phyloP scores from a whole-genome alignment of 2,797 vertebrate genomes.

The Uromys caudimaculatus region DNA sequence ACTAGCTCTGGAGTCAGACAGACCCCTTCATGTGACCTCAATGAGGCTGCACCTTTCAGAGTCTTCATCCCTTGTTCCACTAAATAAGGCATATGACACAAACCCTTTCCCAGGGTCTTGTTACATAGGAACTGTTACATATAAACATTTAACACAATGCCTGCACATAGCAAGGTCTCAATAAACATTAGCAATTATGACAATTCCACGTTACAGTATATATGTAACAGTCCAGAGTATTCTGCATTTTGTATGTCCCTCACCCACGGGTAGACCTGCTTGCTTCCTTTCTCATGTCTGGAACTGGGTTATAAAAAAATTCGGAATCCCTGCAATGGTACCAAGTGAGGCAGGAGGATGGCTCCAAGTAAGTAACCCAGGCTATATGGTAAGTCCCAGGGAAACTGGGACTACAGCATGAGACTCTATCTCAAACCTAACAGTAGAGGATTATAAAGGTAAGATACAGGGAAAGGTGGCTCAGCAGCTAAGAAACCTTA shows the following conservation, averaged over 20 bases:
- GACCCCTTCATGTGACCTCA: background rate
- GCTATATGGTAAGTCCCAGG: background rate
- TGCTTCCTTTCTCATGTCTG: background rate
- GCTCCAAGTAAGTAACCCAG: no score
- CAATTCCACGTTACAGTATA: background rate
- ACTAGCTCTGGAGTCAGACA: background rate
- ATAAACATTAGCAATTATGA: background rate
- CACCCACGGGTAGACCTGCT: background rate
- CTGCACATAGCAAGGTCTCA: background rate
- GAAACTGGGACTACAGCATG: background rate
- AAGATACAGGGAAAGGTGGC: background rate
- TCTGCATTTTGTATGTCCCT: background rate
- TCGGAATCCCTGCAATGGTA: background rate
- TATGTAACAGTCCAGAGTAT: background rate
- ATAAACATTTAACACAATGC: background rate
- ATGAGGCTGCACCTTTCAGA: background rate
- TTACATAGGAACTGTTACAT: background rate
- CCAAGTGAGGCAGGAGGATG: background rate
- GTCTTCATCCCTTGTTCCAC: background rate
- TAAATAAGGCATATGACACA: background rate
- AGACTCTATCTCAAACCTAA: background rate
- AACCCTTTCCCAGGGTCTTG: background rate
- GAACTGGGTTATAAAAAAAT: constrained; percentile 3
- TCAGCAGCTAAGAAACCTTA: no score
- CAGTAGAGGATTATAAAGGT: background rate